phyloP scores from a whole-genome alignment of 2,113 vertebrate genomes.

The Myiagra hebetior region DNA sequence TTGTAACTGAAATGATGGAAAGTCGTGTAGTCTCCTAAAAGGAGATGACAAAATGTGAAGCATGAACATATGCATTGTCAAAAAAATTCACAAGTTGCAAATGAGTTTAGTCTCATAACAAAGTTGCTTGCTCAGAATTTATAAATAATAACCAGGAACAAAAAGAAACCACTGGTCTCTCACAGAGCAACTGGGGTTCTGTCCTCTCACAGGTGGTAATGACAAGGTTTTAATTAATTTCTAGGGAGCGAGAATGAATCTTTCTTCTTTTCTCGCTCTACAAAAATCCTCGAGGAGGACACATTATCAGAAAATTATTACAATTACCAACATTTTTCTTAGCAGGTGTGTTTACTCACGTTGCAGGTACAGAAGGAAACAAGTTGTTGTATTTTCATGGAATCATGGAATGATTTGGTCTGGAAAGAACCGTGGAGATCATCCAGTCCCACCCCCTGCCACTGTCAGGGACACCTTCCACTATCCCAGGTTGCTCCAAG shows the following conservation, averaged over 20 bases:
- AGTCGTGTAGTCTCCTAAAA: not conserved
- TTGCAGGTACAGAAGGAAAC: not conserved
- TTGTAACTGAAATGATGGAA: not conserved
- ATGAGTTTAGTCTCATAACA: not conserved
- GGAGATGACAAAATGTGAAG: not conserved
- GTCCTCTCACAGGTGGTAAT: not conserved
- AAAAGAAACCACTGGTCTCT: not conserved
- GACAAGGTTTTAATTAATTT: not conserved
- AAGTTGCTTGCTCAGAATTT: not conserved
- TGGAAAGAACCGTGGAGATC: not conserved
- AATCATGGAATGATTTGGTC: not conserved
- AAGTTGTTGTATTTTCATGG: not conserved
- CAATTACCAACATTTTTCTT: not conserved
- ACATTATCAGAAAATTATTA: not conserved
- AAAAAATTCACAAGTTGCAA: not conserved
- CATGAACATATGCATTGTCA: not conserved
- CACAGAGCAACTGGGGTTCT: not conserved
- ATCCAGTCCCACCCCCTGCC: fast-evolving
- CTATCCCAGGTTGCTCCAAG: fast-evolving
- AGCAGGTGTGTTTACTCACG: not conserved
- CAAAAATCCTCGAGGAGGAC: not conserved
- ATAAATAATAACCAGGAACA: not conserved
- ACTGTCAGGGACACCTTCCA: fast-evolving
- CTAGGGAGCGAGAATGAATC: not conserved
- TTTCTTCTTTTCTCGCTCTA: not conserved